These are phyloP conservation scores for Plutomurus gul DNA, from an alignment of 1,140 invertebrate species.

Conservation along the genomic window DNA sequence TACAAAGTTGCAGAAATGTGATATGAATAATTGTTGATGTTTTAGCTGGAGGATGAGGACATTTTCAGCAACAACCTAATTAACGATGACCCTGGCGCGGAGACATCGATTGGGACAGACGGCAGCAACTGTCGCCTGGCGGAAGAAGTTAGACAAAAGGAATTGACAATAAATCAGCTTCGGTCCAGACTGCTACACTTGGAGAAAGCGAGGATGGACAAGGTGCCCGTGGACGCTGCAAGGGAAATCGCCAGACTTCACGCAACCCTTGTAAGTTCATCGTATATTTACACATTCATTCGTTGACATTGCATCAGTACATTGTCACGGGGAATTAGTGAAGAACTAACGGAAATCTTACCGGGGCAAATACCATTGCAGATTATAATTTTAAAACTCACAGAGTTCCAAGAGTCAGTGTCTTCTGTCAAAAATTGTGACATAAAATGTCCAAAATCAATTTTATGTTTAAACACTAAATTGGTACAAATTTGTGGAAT, in stretches of 20 bases:
- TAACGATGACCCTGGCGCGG: conserved; percentile 21
- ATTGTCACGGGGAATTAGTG: too few relatives aligned
- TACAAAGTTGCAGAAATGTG: neutral
- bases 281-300: neutral
- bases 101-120: conserved; percentile 40
- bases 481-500: too few relatives aligned
- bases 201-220: conserved; percentile 56
- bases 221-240: conserved; percentile 55
- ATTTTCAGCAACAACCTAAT: conserved; percentile 43
- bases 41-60: conserved; percentile 39
- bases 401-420: too few relatives aligned
- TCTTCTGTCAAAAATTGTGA: too few relatives aligned
- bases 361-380: too few relatives aligned
- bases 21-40: neutral
- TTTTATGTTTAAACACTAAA: too few relatives aligned
- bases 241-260: conserved; percentile 55
- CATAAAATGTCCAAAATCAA: too few relatives aligned
- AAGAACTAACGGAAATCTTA: too few relatives aligned
- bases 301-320: neutral
- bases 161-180: conserved; percentile 55
- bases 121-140: conserved; percentile 35
- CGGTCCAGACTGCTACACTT: conserved; percentile 54
- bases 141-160: conserved; percentile 52
- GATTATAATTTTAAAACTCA: too few relatives aligned
- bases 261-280: conserved; percentile 52